phyloP scores from a whole-genome alignment of 2,113 vertebrate species.

The Pangasianodon gigas region DNA sequence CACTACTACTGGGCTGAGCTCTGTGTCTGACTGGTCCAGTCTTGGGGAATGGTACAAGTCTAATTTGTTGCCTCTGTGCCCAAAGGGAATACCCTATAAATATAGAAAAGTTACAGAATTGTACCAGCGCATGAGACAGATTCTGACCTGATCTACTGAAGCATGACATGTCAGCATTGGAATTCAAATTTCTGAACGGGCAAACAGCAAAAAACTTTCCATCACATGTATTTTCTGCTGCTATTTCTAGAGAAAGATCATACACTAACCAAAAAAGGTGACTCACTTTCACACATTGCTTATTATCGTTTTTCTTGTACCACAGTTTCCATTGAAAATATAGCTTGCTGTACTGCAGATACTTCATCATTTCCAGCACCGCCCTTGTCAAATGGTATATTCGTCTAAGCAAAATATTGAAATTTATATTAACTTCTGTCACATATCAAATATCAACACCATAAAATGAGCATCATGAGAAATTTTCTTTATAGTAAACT shows the following conservation, averaged over 20 bases:
- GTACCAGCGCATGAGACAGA: background rate
- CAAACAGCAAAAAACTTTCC: background rate
- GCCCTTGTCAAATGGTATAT: conserved; percentile 71
- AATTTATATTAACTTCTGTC: background rate
- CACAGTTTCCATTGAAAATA: conserved; percentile 70
- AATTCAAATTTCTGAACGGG: background rate
- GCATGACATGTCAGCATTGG: background rate
- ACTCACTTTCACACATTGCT: conserved; percentile 71
- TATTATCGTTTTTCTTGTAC: conserved; percentile 66
- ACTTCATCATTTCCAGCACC: conserved; percentile 70
- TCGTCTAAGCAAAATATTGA: conserved; percentile 52
- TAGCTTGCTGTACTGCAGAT: conserved; percentile 70
- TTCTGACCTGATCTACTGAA: background rate
- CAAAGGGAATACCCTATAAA: conserved; percentile 69
- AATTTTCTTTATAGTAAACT: background rate
- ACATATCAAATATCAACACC: background rate
- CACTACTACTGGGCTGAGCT: conserved; percentile 61
- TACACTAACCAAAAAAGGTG: background rate
- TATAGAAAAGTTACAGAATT: background rate
- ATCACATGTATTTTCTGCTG: background rate
- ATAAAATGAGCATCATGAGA: background rate
- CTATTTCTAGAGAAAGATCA: background rate
- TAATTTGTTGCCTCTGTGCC: conserved; percentile 69
- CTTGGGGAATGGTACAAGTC: conserved; percentile 70
- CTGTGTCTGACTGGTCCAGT: background rate